Evolutionary conservation across 2,888 invertebrate species (phyloP).

Genomic region (Drosophila paracracens): DNA sequence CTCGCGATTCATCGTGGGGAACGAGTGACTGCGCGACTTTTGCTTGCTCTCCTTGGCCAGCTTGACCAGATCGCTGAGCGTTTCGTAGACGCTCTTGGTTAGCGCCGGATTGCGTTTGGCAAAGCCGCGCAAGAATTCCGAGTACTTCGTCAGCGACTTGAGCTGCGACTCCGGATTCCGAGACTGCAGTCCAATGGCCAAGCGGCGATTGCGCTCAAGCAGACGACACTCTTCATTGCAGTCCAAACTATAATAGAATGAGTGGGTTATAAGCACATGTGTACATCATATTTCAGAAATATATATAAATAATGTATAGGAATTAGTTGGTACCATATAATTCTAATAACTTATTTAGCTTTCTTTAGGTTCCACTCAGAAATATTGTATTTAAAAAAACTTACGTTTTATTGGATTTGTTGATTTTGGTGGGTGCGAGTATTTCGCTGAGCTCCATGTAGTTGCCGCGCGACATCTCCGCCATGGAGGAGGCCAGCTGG

Average conservation of each 20-base stretch:
- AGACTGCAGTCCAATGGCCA: slow-evolving; percentile 96
- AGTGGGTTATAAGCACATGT: not conserved
- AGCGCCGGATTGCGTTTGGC: slow-evolving; percentile 93
- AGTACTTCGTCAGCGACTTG: slow-evolving; percentile 93
- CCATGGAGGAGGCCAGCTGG: slow-evolving; percentile 92
- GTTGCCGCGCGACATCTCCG: slow-evolving; percentile 90
- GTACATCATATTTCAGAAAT: not conserved
- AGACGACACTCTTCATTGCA: slow-evolving; percentile 97
- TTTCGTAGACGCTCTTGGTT: slow-evolving; percentile 93
- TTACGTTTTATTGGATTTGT: slow-evolving; percentile 87
- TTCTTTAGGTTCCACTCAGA: too few species aligned
- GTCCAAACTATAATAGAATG: slow-evolving; percentile 88
- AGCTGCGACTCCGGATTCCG: slow-evolving; percentile 92
- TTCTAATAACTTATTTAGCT: not conserved
- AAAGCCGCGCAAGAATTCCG: slow-evolving; percentile 93
- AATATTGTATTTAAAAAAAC: slow-evolving; percentile 18
- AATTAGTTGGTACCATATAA: not conserved
- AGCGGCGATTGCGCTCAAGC: slow-evolving; percentile 93
- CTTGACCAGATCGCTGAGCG: slow-evolving; percentile 93
- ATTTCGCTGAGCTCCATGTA: slow-evolving; percentile 91
- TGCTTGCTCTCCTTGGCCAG: slow-evolving; percentile 95
- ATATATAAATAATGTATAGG: not conserved
- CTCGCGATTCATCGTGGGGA: slow-evolving; percentile 96
- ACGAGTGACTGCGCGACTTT: slow-evolving; percentile 93
- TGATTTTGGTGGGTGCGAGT: slow-evolving; percentile 85